Evolutionary conservation across 2,797 vertebrate species (phyloP), one percentile per base, ranked within the genome.

Genomic region (Coracias cyanogaster): DNA sequence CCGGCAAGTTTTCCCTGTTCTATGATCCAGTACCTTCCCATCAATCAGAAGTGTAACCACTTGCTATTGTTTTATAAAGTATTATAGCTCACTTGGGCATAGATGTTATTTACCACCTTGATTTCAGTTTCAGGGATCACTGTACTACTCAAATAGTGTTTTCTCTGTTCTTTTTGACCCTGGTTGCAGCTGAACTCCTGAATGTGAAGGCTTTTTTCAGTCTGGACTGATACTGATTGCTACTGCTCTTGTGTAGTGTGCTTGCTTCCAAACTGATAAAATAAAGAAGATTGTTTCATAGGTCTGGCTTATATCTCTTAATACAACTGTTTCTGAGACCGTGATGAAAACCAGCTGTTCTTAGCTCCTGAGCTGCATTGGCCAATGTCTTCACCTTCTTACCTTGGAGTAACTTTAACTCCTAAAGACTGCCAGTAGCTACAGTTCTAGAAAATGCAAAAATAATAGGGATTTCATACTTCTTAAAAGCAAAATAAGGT

Each of bases 121-220:
- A 49, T 37, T 73, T 87, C 51, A 78, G 76, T 85, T 92, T 80
- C 65, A 39, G 64, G 91, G 72, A 60, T 81, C 51, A 46, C 69
- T 52, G 29, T 61, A 22, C 52, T 90, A 15, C 48, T 83, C 66
- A 65, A 33, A 86, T 81, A 25, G 9, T 74, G 45, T 48, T 81
- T 58, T 43, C 70, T 58, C 49, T 94, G 43, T 21, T 83, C 33
- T 70, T 74, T 77, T 62, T 86, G 55, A 92, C 67, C 37, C 73
- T 66, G 39, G 5, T 58, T 86, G 85, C 80, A 65, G 79, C 57
- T 94, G 76, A 86, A 71, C 54, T 72, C 52, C 14, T 84, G 66
- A 76, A 76, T 49, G 48, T 25, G 33, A 54, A 61, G 57, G 49
- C 66, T 90, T 65, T 15, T 48, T 87, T 88, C 4, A 1, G 28